Evolutionary conservation across 64 coral and sea anemone species (phyloP).

Genomic region (Montipora efflorescens): DNA sequence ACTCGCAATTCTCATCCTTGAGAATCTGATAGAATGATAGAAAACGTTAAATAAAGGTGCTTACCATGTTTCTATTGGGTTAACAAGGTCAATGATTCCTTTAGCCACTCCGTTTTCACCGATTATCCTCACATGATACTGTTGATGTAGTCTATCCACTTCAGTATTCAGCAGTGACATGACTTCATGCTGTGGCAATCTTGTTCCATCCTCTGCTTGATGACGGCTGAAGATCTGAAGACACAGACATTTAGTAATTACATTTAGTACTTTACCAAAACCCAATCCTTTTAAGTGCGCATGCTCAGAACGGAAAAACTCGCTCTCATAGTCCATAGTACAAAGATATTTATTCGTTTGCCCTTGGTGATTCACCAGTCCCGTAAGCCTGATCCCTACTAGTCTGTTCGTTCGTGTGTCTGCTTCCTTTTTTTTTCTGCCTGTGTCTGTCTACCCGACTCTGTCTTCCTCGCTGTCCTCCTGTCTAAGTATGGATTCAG

Average conservation of each 20-base stretch:
- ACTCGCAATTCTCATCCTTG: too few species aligned
- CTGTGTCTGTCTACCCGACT: too few species aligned
- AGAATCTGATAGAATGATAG: not conserved
- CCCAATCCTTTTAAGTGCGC: too few species aligned
- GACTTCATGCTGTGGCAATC: constrained; percentile 76
- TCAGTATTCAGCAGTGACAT: constrained; percentile 83
- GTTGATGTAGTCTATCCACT: constrained; percentile 90
- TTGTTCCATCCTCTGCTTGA: constrained; percentile 66
- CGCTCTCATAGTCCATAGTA: too few species aligned
- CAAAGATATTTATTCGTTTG: too few species aligned
- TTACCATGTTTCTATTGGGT: constrained; percentile 97
- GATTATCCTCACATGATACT: constrained; percentile 88
- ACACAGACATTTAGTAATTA: not conserved
- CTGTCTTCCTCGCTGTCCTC: not conserved
- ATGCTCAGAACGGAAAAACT: too few species aligned
- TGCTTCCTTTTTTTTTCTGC: too few species aligned
- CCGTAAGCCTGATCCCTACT: too few species aligned
- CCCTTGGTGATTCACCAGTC: too few species aligned
- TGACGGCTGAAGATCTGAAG: constrained; percentile 92
- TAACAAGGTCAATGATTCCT: constrained; percentile 95
- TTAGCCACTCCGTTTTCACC: constrained; percentile 98
- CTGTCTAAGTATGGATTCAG: too few species aligned
- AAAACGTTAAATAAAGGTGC: not conserved
- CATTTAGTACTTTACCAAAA: too few species aligned
- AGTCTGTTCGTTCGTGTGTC: not conserved